phyloP scores from a whole-genome alignment of 2,888 invertebrate genomes.

The Scaptodrosophila latifasciaeformis region DNA sequence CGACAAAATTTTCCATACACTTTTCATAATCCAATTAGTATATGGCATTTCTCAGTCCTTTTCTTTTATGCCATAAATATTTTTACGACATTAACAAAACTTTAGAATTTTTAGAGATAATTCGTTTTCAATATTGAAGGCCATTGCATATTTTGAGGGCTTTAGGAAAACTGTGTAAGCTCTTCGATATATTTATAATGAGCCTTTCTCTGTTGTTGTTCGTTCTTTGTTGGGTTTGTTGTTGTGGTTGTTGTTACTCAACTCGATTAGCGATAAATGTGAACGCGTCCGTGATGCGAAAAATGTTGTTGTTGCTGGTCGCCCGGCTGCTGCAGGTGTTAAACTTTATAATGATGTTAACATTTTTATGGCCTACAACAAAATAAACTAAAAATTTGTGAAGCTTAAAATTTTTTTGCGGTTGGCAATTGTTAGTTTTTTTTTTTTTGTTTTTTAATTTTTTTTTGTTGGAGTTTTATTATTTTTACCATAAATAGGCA shows the following conservation, averaged over 20 bases:
- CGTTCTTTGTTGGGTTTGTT: background rate
- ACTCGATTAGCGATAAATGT: conserved; percentile 58
- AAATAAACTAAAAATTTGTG: conserved; percentile 59
- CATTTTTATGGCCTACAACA: conserved; percentile 58
- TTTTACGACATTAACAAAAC: too few relatives aligned
- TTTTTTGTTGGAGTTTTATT: background rate
- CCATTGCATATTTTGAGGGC: too few relatives aligned
- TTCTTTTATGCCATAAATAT: too few relatives aligned
- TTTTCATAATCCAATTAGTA: too few relatives aligned
- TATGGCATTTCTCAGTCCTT: too few relatives aligned
- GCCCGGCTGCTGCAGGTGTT: conserved; percentile 56
- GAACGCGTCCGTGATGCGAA: conserved; percentile 46
- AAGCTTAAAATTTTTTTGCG: conserved; percentile 42
- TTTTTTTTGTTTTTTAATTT: background rate
- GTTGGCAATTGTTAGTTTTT: conserved; percentile 19
- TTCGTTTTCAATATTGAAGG: too few relatives aligned
- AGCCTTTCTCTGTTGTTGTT: too few relatives aligned
- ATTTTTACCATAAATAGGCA: background rate
- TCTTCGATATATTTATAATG: too few relatives aligned
- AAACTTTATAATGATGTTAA: conserved; percentile 63
- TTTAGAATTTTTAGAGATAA: too few relatives aligned
- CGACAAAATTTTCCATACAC: conserved; percentile 39
- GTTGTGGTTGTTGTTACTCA: conserved; percentile 28
- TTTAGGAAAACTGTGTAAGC: too few relatives aligned
- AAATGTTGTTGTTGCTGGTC: conserved; percentile 22